Percentiles rank a stretch among this genome's conserved stretches.
Evolutionary conservation across 1,140 invertebrate genomes (phyloP).

Genomic region (Pachypsylla venusta): DNA sequence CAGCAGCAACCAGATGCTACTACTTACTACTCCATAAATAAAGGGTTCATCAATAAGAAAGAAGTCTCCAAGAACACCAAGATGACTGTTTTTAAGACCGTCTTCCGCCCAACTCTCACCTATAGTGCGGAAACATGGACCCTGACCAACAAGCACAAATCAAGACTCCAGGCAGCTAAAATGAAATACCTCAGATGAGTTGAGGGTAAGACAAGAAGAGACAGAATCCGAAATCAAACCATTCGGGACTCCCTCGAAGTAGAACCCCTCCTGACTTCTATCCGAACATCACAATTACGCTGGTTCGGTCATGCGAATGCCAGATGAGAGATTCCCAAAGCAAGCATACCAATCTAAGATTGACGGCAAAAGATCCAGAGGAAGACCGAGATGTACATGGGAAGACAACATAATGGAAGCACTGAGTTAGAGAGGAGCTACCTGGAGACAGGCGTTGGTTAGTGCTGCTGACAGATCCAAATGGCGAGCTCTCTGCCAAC

Average conservation of each 20-base stretch:
- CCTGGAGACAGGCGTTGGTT: background rate
- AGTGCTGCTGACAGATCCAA: background rate
- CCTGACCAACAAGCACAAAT: background rate
- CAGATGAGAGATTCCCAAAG: background rate
- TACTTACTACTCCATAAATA: background rate
- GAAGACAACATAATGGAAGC: background rate
- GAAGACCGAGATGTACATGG: background rate
- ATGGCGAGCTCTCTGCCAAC: slow-evolving; percentile 3
- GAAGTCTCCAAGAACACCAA: background rate
- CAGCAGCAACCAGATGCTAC: background rate
- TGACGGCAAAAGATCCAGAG: slow-evolving; percentile 2
- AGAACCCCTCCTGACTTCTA: background rate
- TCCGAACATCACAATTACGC: background rate
- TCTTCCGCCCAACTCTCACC: background rate
- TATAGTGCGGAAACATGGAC: slow-evolving; percentile 3
- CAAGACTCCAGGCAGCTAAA: background rate
- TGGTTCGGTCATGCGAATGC: slow-evolving; percentile 11
- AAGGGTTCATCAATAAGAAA: background rate
- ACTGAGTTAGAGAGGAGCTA: background rate
- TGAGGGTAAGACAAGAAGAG: slow-evolving; percentile 9
- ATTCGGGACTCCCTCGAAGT: background rate
- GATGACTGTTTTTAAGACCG: background rate
- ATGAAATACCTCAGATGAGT: slow-evolving; percentile 4
- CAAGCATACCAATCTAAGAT: background rate
- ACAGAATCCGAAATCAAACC: slow-evolving; percentile 8